phyloP scores from a whole-genome alignment of 2,888 invertebrate species.

The Andrena hattorfiana region DNA sequence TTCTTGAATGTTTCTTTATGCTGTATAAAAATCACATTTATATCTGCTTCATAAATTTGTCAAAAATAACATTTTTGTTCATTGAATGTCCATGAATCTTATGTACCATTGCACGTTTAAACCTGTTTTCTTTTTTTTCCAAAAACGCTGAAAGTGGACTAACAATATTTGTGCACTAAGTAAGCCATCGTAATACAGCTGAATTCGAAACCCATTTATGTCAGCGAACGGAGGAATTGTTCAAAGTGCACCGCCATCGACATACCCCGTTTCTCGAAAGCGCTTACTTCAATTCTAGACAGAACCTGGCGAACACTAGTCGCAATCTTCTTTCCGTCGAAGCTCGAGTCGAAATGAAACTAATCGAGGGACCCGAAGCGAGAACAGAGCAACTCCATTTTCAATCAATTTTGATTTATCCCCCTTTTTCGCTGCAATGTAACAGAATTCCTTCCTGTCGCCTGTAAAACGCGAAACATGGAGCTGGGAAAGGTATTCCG shows the following conservation, averaged over 20 bases:
- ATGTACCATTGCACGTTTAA: too few relatives aligned
- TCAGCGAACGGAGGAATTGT: background rate
- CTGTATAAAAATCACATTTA: too few relatives aligned
- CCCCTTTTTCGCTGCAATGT: background rate
- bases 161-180: too few relatives aligned
- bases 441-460: background rate
- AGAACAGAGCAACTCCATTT: slow-evolving; percentile 9
- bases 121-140: too few relatives aligned
- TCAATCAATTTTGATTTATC: slow-evolving; percentile 10
- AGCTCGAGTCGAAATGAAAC: background rate
- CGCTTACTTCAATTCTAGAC: slow-evolving; percentile 1
- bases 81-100: too few relatives aligned
- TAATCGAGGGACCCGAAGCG: background rate
- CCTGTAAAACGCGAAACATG: background rate
- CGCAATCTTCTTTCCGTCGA: background rate
- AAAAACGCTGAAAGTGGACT: too few relatives aligned
- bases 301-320: background rate
- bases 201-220: background rate
- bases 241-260: background rate
- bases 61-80: too few relatives aligned
- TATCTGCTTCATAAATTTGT: too few relatives aligned
- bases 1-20: too few relatives aligned
- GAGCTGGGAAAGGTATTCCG: background rate
- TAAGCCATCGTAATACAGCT: background rate
- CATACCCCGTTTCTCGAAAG: background rate